Percentiles rank a stretch among this genome's conserved stretches.
Evolutionary conservation across 1,140 invertebrate genomes (phyloP).

Genomic region (Cydia strobilella): DNA sequence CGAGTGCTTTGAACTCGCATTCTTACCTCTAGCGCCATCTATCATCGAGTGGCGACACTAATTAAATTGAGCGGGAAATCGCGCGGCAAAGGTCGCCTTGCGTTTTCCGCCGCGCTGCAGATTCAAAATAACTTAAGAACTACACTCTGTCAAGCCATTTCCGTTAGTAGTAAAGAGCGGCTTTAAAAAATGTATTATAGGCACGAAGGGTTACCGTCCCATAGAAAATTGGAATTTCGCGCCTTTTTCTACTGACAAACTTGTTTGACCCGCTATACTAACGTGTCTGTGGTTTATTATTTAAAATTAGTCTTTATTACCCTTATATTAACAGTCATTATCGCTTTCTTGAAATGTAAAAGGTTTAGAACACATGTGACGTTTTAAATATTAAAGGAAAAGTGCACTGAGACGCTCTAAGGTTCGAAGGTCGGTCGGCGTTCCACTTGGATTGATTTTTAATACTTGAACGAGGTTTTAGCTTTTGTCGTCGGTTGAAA

Average conservation of each 20-base stretch:
- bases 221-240: too few relatives aligned
- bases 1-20: slow-evolving; percentile 23
- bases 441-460: slow-evolving; percentile 76
- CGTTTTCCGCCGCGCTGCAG: slow-evolving; percentile 67
- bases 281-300: background rate
- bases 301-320: background rate
- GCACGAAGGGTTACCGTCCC: too few relatives aligned
- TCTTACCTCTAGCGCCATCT: slow-evolving; percentile 58
- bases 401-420: slow-evolving; percentile 68
- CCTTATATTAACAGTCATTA: background rate
- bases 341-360: background rate
- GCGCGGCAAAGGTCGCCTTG: slow-evolving; percentile 73
- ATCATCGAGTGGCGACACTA: slow-evolving; percentile 59
- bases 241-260: too few relatives aligned
- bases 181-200: too few relatives aligned
- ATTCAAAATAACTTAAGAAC: background rate
- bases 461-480: slow-evolving; percentile 71
- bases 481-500: slow-evolving; percentile 64
- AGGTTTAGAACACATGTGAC: background rate
- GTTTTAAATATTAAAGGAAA: background rate
- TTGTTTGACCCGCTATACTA: too few relatives aligned
- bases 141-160: too few relatives aligned
- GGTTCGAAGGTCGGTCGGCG: slow-evolving; percentile 67
- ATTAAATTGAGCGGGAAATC: slow-evolving; percentile 69
- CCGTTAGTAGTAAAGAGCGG: too few relatives aligned